Conservation (phyloP, 2,797 vertebrate genomes). For the Mus caroli region DNA sequence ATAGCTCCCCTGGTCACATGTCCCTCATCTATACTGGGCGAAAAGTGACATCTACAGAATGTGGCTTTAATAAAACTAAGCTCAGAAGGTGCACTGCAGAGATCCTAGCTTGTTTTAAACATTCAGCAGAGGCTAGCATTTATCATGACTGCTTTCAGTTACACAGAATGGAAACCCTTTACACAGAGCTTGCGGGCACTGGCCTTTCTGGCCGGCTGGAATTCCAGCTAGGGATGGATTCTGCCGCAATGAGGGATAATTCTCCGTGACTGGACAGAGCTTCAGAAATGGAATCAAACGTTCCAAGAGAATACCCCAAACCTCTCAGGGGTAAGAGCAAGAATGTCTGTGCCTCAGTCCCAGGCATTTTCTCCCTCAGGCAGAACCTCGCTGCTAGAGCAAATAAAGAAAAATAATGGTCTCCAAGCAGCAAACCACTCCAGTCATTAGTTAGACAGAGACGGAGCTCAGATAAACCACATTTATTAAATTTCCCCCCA, state of each 20-base stretch:
- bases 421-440: slow-evolving; percentile 35
- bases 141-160: not conserved
- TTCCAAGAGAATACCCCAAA: slow-evolving; percentile 61
- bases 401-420: slow-evolving; percentile 79
- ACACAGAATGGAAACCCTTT: slow-evolving; percentile 29
- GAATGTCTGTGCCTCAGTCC: slow-evolving; percentile 73
- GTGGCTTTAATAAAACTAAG: not conserved
- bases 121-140: not conserved
- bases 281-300: slow-evolving; percentile 44
- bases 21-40: not conserved
- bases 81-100: not conserved
- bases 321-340: slow-evolving; percentile 58
- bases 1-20: not conserved
- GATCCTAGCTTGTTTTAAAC: not conserved
- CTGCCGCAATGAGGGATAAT: slow-evolving; percentile 71
- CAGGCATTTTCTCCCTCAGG: slow-evolving; percentile 61
- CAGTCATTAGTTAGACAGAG: slow-evolving; percentile 76
- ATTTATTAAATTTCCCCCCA: slow-evolving; percentile 75
- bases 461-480: slow-evolving; percentile 76
- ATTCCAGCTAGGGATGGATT: slow-evolving; percentile 60
- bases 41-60: not conserved
- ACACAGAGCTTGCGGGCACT: not conserved
- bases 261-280: slow-evolving; percentile 50
- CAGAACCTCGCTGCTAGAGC: slow-evolving; percentile 65
- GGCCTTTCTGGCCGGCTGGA: not conserved